Base-by-base conservation (phyloP, 1,140 invertebrate genomes). In the Stegodyphus dumicola region DNA sequence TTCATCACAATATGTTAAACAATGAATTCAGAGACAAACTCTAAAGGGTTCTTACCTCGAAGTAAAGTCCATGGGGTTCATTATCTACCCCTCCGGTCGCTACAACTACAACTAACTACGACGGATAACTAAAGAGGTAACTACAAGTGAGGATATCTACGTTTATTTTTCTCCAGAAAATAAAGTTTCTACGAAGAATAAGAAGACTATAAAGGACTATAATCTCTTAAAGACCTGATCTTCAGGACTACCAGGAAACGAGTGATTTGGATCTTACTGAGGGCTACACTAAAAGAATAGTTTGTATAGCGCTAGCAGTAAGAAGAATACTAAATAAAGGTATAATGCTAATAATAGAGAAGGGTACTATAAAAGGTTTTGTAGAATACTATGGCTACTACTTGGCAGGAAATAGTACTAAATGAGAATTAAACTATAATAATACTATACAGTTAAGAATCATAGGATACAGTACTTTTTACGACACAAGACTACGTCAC, bases 71-170 rank as follows among this genome's bases (percentile, higher is more conserved):
- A 76, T n/a, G 53, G 74, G 73, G 11, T 56, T 66, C 53, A 56
- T 10, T 60, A 60, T 60, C 9, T 73, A 69, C 65, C 71, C 80
- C 33, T 53, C n/a, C 64, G 52, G 60, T 60, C 9, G 53, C 64
- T 60, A 76, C 9, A 85, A 85, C 64, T 69, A 69, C n/a, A 18
- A 69, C 81, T 85, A 85, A 76, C 74, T 85, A 85, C 81, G 60
- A 85, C n/a, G 81, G 81, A 77, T 53, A 56, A 75, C 80, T 83
- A 75, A 56, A 73, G n/a, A 56, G 80, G 71, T 6, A 64, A 81
- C 78, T 81, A 81, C 67, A 18, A 52, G 33, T 17, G 13, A 11
- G 65, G 17, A 7, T 13, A 51, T 15, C 49, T 77, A 13, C 49
- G 48, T 65, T 13, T 33, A 76, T 17, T 49, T 15, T 66, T 81